Evolutionary conservation across 2,797 vertebrate species (phyloP).

Genomic region (Miichthys miiuy): DNA sequence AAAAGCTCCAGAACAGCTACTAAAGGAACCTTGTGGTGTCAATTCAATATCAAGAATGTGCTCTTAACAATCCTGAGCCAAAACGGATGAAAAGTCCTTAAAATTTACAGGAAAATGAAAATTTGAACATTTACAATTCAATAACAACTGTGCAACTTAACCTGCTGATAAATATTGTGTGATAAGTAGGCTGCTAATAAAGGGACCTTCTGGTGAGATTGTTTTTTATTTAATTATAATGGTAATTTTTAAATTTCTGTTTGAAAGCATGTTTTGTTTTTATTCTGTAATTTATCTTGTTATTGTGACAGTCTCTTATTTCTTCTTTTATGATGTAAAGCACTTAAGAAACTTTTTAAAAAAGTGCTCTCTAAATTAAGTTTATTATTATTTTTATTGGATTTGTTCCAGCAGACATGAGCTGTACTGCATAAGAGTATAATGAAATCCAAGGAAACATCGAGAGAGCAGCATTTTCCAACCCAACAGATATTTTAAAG

Average conservation of each 20-base stretch:
- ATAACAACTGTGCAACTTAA: not conserved
- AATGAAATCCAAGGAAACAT: not conserved
- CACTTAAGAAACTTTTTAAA: not conserved
- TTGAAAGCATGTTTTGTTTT: not conserved
- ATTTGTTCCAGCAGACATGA: conserved; percentile 2
- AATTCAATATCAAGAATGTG: not conserved
- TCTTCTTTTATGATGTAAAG: not conserved
- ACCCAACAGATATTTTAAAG: not conserved
- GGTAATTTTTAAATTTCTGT: not conserved
- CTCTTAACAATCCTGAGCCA: not conserved
- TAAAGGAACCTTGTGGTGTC: not conserved
- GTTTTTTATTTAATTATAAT: not conserved
- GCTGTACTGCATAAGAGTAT: not conserved
- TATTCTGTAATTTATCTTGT: conserved; percentile 7
- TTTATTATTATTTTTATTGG: not conserved
- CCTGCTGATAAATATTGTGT: not conserved
- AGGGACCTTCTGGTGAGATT: not conserved
- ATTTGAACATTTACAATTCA: not conserved
- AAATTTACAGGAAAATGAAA: not conserved
- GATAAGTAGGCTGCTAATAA: not conserved
- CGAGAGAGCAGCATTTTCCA: not conserved
- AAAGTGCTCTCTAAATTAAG: not conserved
- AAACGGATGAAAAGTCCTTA: not conserved
- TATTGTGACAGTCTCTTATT: not conserved
- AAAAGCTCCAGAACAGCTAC: not conserved